A percentile compares a stretch with the other conserved stretches of the same genome.
phyloP scores from a whole-genome alignment of 2,113 vertebrate species.

The Burhinus bistriatus region DNA sequence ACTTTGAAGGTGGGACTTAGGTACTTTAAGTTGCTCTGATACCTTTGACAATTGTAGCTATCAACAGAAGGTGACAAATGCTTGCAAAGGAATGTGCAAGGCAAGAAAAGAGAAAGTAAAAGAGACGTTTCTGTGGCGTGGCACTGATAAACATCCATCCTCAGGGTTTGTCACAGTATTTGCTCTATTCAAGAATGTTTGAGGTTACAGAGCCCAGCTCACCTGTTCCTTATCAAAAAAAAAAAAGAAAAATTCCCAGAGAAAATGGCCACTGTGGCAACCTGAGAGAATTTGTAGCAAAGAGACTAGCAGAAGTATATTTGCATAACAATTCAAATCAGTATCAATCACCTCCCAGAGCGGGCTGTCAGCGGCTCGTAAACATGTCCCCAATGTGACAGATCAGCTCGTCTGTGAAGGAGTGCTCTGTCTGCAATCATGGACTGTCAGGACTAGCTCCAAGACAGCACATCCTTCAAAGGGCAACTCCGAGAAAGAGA shows the following conservation, averaged over 20 bases:
- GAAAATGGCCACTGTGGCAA: neutral
- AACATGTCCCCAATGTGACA: neutral
- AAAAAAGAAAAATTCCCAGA: neutral
- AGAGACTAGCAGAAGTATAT: neutral
- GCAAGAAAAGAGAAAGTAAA: neutral
- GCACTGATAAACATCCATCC: neutral
- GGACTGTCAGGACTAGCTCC: neutral
- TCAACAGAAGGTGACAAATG: conserved; percentile 41
- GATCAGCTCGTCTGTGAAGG: neutral
- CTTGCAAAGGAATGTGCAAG: neutral
- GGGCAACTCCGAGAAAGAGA: neutral
- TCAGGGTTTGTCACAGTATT: neutral
- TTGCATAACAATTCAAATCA: conserved; percentile 53
- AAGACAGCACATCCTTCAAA: neutral
- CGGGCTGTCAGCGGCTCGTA: neutral
- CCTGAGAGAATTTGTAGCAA: neutral
- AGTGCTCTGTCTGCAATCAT: neutral
- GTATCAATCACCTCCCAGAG: conserved; percentile 12
- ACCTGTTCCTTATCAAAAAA: neutral
- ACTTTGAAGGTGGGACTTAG: neutral
- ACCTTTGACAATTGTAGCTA: neutral
- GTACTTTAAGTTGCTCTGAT: neutral
- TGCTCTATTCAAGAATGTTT: neutral
- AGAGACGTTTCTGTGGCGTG: neutral
- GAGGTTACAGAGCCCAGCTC: neutral